Percentiles rank a stretch among this genome's conserved stretches.
Conservation (phyloP, 2,888 invertebrate genomes). For the Epistrophe grossulariae region DNA sequence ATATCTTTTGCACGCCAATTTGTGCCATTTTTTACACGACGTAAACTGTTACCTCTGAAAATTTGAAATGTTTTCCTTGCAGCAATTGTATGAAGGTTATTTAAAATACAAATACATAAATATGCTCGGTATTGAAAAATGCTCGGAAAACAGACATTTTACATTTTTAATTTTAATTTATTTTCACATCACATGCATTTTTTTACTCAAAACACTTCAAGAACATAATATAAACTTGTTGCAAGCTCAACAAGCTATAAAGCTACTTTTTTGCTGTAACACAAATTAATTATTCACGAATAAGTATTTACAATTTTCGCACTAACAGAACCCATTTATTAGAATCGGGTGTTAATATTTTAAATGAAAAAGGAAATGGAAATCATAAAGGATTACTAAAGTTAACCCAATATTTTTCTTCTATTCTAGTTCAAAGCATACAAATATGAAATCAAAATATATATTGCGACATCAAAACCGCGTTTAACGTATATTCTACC, state of each 20-base stretch:
- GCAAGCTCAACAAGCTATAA: conserved; percentile 49
- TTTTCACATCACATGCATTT: conserved; percentile 65
- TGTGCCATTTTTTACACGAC: conserved; percentile 86
- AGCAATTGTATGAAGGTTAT: conserved; percentile 52
- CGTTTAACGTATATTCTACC: conserved; percentile 83
- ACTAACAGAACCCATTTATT: conserved; percentile 41
- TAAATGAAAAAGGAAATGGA: not conserved
- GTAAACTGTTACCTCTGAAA: conserved; percentile 85
- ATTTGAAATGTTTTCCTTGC: conserved; percentile 74
- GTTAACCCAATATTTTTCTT: not conserved
- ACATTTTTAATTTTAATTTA: conserved; percentile 60
- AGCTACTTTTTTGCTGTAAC: not conserved
- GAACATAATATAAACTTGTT: conserved; percentile 53
- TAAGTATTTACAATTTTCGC: conserved; percentile 19
- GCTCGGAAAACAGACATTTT: conserved; percentile 54
- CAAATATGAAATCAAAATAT: conserved; percentile 36
- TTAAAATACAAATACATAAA: conserved; percentile 34
- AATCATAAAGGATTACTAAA: conserved; percentile 51
- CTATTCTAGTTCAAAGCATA: conserved; percentile 22
- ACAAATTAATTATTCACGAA: conserved; percentile 36
- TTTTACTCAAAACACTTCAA: conserved; percentile 42
- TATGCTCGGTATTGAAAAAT: conserved; percentile 28
- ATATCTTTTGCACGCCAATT: conserved; percentile 88
- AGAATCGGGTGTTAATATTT: conserved; percentile 18
- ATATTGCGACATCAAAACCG: conserved; percentile 24